Conservation (phyloP, 2,888 invertebrate genomes). For the Thymelicus lineola region DNA sequence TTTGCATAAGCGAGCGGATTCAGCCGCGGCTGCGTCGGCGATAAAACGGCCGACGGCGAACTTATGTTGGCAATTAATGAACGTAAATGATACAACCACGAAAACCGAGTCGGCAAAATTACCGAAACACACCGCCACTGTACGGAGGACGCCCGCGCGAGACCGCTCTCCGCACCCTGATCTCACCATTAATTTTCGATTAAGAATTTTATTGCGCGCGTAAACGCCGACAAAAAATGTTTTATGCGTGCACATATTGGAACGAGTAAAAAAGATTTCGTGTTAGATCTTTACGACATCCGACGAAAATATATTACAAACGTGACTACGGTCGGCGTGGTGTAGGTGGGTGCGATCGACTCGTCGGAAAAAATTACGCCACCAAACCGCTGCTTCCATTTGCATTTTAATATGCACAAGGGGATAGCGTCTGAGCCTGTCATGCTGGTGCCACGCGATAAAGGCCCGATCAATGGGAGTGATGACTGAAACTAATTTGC, state of each 20-base stretch:
- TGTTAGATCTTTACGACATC: slow-evolving; percentile 71
- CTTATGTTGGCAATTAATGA: slow-evolving; percentile 80
- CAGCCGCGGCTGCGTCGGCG: slow-evolving; percentile 63
- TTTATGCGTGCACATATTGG: slow-evolving; percentile 66
- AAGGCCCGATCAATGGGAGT: slow-evolving; percentile 28
- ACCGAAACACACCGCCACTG: slow-evolving; percentile 47
- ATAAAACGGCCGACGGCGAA: slow-evolving; percentile 73
- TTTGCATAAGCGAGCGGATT: slow-evolving; percentile 74
- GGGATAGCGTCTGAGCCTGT: slow-evolving; percentile 67
- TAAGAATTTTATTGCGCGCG: slow-evolving; percentile 65
- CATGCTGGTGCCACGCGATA: slow-evolving; percentile 64
- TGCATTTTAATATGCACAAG: slow-evolving; percentile 82
- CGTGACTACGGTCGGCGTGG: slow-evolving; percentile 67
- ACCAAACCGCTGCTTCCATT: slow-evolving; percentile 61
- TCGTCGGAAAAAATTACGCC: slow-evolving; percentile 58
- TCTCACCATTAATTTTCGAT: slow-evolving; percentile 68
- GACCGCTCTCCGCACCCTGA: slow-evolving; percentile 46
- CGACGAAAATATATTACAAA: slow-evolving; percentile 69
- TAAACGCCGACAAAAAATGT: slow-evolving; percentile 54
- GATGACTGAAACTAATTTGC: slow-evolving; percentile 34
- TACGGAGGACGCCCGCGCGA: slow-evolving; percentile 39
- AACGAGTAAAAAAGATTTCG: slow-evolving; percentile 73
- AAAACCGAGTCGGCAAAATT: slow-evolving; percentile 54
- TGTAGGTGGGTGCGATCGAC: slow-evolving; percentile 59
- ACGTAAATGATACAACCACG: slow-evolving; percentile 72